These are phyloP conservation scores for Drosophila bocki DNA, from an alignment of 1,140 invertebrate species.

Conservation along the genomic window DNA sequence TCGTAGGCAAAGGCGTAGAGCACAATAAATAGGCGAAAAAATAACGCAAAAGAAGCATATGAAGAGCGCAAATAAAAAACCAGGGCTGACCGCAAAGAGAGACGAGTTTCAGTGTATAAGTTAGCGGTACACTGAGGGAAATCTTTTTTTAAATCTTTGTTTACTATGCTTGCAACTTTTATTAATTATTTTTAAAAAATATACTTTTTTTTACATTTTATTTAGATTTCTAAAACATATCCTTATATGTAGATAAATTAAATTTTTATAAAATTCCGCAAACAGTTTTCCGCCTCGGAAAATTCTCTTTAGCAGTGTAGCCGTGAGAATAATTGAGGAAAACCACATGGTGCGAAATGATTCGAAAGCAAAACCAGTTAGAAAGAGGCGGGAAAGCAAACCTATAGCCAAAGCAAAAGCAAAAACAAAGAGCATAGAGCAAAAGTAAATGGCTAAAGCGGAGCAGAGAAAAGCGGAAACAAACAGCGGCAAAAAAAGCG, in stretches of 20 bases:
- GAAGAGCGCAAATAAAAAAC: slow-evolving; percentile 50
- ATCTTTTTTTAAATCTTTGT: too few relatives aligned
- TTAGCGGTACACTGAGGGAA: background rate
- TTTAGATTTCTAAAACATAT: too few relatives aligned
- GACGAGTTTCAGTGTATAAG: slow-evolving; percentile 10
- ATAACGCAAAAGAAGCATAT: slow-evolving; percentile 27
- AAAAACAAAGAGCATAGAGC: slow-evolving; percentile 7
- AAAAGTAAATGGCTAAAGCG: slow-evolving; percentile 50
- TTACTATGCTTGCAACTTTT: too few relatives aligned
- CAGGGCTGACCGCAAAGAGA: slow-evolving; percentile 31
- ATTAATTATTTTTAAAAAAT: too few relatives aligned
- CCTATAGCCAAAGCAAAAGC: slow-evolving; percentile 5
- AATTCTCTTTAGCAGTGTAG: slow-evolving; percentile 23
- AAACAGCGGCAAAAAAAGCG: slow-evolving; percentile 44
- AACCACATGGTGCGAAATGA: slow-evolving; percentile 80
- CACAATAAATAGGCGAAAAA: slow-evolving; percentile 69
- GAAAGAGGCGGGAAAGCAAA: slow-evolving; percentile 27
- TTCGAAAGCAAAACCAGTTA: slow-evolving; percentile 57
- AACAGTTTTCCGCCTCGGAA: background rate
- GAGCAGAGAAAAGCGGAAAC: slow-evolving; percentile 70
- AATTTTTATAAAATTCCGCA: too few relatives aligned
- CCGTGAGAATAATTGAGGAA: slow-evolving; percentile 68
- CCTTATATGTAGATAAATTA: too few relatives aligned
- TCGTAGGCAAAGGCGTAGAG: slow-evolving; percentile 63
- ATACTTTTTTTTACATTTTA: too few relatives aligned